phyloP scores from a whole-genome alignment of 1,140 invertebrate genomes.

The Alviniconcha marisindica region DNA sequence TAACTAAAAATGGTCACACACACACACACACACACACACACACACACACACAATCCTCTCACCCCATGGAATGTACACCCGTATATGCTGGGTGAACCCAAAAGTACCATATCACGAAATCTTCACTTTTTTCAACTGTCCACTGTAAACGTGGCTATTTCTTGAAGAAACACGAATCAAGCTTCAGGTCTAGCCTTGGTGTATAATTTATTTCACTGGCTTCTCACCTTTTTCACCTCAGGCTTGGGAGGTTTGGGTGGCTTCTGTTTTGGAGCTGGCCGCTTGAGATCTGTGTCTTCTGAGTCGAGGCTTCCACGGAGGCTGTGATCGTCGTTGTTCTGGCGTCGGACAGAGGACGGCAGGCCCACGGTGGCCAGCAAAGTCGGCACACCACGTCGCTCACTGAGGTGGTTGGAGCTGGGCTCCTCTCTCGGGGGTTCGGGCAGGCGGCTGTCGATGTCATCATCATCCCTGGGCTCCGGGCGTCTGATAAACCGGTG shows the following conservation, averaged over 20 bases:
- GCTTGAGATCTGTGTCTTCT: neutral
- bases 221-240: conserved; percentile 40
- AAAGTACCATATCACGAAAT: no score
- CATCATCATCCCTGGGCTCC: conserved; percentile 1
- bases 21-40: no score
- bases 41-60: no score
- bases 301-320: conserved; percentile 35
- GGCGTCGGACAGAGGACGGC: neutral
- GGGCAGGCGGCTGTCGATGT: neutral
- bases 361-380: conserved; percentile 20
- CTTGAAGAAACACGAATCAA: neutral
- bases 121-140: no score
- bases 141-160: neutral
- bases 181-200: conserved; percentile 3
- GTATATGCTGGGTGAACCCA: no score
- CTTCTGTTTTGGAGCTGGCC: conserved; percentile 22
- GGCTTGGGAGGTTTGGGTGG: conserved; percentile 44
- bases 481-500: conserved; percentile 25
- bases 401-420: neutral
- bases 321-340: conserved; percentile 4
- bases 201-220: no score
- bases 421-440: neutral
- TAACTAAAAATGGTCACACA: no score
- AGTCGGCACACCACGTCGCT: conserved; percentile 7
- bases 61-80: no score